These are phyloP conservation scores for Cryptocephalus moraei DNA, from an alignment of 2,888 invertebrate genomes.

Conservation along the genomic window DNA sequence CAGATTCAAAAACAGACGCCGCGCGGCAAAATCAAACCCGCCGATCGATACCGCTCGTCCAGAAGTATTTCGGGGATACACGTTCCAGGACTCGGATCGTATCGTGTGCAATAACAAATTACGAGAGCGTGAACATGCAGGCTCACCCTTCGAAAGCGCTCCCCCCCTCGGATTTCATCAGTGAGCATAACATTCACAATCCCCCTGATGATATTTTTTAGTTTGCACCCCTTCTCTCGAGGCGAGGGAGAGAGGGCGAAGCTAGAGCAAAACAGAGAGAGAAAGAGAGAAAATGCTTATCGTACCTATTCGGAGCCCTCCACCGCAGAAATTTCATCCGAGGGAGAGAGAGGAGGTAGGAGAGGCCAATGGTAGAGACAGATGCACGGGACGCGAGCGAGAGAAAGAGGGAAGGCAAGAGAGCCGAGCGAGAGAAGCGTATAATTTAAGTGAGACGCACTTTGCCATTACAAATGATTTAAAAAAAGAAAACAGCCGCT, in stretches of 20 bases:
- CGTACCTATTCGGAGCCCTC: not conserved
- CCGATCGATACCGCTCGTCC: too few relatives aligned
- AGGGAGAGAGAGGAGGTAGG: slow-evolving; percentile 4
- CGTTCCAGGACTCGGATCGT: slow-evolving; percentile 3
- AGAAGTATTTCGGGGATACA: too few relatives aligned
- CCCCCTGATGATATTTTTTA: slow-evolving; percentile 24
- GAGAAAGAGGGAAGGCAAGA: slow-evolving; percentile 12
- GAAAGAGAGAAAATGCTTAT: slow-evolving; percentile 7
- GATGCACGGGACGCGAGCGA: slow-evolving; percentile 2
- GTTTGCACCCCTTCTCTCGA: slow-evolving; percentile 21
- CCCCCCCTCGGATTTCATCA: slow-evolving; percentile 13
- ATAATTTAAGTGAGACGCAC: slow-evolving; percentile 25
- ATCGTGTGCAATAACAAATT: slow-evolving; percentile 6
- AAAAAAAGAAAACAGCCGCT: slow-evolving; percentile 19
- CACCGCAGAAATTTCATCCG: slow-evolving; percentile 10
- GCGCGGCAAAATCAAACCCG: too few relatives aligned
- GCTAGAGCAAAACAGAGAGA: slow-evolving; percentile 1
- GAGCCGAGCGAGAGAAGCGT: slow-evolving; percentile 21
- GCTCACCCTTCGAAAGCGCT: slow-evolving; percentile 14
- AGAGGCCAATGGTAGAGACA: not conserved
- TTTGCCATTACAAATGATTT: slow-evolving; percentile 24
- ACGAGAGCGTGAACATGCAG: slow-evolving; percentile 1
- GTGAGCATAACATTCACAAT: slow-evolving; percentile 16
- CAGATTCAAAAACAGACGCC: too few relatives aligned
- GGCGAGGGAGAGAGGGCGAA: slow-evolving; percentile 8